phyloP scores from a whole-genome alignment of 2,888 invertebrate genomes.

The Euplagia quadripunctaria region DNA sequence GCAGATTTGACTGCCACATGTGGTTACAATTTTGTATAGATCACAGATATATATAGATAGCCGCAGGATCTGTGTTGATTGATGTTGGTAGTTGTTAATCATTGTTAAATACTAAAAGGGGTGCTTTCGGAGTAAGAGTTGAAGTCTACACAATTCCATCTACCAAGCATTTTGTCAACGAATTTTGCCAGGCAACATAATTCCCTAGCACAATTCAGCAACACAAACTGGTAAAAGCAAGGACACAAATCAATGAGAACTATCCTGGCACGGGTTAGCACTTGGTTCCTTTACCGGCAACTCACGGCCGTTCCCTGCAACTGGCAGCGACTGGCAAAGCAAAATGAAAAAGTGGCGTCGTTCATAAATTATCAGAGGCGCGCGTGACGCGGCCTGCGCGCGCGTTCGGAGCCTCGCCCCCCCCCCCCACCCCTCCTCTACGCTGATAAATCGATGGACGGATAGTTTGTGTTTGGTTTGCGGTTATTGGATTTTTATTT shows the following conservation, averaged over 20 bases:
- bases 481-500: conserved; percentile 13
- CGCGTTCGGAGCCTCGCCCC: conserved; percentile 30
- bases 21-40: neutral
- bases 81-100: neutral
- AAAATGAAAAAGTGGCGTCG: conserved; percentile 66
- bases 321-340: conserved; percentile 56
- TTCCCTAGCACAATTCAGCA: too few species aligned
- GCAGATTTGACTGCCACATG: too few species aligned
- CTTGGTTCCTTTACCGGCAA: conserved; percentile 30
- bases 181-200: too few species aligned
- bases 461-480: conserved; percentile 28
- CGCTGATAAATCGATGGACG: conserved; percentile 51
- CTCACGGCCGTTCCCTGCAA: conserved; percentile 48
- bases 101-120: too few species aligned
- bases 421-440: conserved; percentile 22
- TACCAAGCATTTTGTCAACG: too few species aligned
- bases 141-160: too few species aligned
- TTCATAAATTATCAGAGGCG: conserved; percentile 71
- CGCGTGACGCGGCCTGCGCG: conserved; percentile 62
- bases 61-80: too few species aligned
- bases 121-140: too few species aligned
- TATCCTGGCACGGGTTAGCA: conserved; percentile 22
- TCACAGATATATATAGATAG: neutral
- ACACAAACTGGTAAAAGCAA: neutral
- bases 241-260: neutral